Evolutionary conservation across 2,113 vertebrate genomes (phyloP), one percentile per base, ranked within the genome.

Genomic region (Marmota monax): DNA sequence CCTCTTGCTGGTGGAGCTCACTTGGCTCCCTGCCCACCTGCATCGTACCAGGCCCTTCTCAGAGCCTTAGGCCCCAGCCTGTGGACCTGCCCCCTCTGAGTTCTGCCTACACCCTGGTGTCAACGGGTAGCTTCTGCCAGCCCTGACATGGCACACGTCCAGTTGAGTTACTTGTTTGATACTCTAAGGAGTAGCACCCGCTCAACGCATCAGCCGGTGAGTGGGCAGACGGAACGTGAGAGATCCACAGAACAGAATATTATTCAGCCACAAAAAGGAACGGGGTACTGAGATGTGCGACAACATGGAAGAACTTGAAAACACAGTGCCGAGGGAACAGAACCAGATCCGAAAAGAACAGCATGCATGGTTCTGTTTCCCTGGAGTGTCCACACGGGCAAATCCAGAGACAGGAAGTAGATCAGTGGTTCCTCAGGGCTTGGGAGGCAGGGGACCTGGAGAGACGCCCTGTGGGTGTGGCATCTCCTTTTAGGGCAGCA

Each of bases 301-400:
- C 56, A 16, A 2, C 7, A 1, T 1, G n/a, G 56, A 2, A 0
- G 23, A 20, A 2, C 76, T 6, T 0, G 17, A 20, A 63, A 14
- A 20, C 48, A 7, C 0, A 1, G 8, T 0, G 20, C 34, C 6
- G 11, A 0, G 83, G 3, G 11, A 22, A 39, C 51, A 45, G 12
- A 12, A 27, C 79, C 39, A 72, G 92, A 18, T 25, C 2, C 3
- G 0, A 25, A 22, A 27, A 4, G 4, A 11, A 0, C 2, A 0
- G 0, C 0, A 0, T 10, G 2, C 2, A 0, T 0, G 45, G 29
- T 5, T 18, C 0, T 12, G 12, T 25, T 13, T 1, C 8, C 2
- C 2, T 2, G 8, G 27, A 22, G 23, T 16, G 2, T n/a, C 80
- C 74, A 16, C 23, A 48, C 0, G 25, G 32, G 53, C 70, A 48